phyloP scores from a whole-genome alignment of 35 echinoderm and acorn worm genomes.

The Strongylocentrotus purpuratus region DNA sequence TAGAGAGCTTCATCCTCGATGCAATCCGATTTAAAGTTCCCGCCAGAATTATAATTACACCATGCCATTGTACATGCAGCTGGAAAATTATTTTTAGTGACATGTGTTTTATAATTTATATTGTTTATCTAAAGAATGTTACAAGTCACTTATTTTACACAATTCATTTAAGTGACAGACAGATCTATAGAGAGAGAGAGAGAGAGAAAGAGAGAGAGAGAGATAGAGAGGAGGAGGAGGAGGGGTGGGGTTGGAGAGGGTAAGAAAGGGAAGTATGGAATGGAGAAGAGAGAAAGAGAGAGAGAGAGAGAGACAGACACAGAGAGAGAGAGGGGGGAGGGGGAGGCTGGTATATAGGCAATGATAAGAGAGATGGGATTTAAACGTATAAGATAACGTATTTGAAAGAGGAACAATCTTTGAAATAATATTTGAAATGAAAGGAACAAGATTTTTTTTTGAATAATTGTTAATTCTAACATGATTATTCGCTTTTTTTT shows the following conservation, averaged over 20 bases:
- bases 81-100: background rate
- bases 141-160: too few relatives aligned
- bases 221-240: background rate
- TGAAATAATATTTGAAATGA: too few relatives aligned
- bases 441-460: too few relatives aligned
- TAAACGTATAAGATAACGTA: too few relatives aligned
- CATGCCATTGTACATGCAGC: background rate
- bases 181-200: background rate
- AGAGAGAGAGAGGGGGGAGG: background rate
- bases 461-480: too few relatives aligned
- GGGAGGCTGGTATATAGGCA: too few relatives aligned
- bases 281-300: background rate
- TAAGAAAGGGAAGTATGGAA: background rate
- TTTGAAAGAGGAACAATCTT: too few relatives aligned
- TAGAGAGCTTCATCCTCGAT: background rate
- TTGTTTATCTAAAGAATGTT: too few relatives aligned
- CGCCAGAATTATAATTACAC: background rate
- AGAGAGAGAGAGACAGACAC: background rate
- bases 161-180: too few relatives aligned
- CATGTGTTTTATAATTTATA: background rate
- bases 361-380: too few relatives aligned
- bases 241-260: background rate
- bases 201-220: background rate
- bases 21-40: conserved; percentile 2
- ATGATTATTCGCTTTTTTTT: too few relatives aligned